Evolutionary conservation across 2,797 vertebrate species (phyloP).

Genomic region (Helarctos malayanus): DNA sequence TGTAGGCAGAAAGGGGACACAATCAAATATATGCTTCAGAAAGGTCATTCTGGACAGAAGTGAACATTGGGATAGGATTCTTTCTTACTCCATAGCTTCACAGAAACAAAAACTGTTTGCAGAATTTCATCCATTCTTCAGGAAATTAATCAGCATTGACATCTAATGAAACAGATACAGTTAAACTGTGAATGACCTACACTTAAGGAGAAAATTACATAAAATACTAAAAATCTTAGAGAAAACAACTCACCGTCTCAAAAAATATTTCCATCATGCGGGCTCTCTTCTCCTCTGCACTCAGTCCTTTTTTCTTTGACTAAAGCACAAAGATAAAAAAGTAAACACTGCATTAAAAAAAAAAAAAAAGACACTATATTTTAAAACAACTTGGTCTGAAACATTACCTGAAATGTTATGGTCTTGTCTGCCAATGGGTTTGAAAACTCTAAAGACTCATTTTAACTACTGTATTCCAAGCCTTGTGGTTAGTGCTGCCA

Average conservation of each 20-base stretch:
- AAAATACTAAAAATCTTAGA: slow-evolving; percentile 61
- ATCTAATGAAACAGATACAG: background rate
- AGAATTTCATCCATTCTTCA: background rate
- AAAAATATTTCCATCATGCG: slow-evolving; percentile 99
- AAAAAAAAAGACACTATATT: background rate
- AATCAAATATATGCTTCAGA: background rate
- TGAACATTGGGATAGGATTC: background rate
- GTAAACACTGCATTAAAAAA: background rate
- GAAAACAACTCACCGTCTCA: slow-evolving; percentile 94
- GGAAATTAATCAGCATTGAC: background rate
- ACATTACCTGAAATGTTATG: background rate
- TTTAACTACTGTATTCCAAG: background rate
- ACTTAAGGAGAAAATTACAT: background rate
- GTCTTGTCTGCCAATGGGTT: background rate
- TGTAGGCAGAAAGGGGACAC: background rate
- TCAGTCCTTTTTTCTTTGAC: slow-evolving; percentile 98
- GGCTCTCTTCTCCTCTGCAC: slow-evolving; percentile 96
- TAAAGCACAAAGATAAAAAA: slow-evolving; percentile 83
- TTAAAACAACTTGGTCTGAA: background rate
- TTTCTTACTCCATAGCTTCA: background rate
- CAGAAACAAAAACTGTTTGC: background rate
- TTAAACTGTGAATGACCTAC: background rate
- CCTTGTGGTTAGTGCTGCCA: background rate
- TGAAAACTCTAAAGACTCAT: background rate
- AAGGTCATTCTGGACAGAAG: background rate